Base-by-base conservation (phyloP, 1,140 invertebrate genomes). In the Halesus radiatus region DNA sequence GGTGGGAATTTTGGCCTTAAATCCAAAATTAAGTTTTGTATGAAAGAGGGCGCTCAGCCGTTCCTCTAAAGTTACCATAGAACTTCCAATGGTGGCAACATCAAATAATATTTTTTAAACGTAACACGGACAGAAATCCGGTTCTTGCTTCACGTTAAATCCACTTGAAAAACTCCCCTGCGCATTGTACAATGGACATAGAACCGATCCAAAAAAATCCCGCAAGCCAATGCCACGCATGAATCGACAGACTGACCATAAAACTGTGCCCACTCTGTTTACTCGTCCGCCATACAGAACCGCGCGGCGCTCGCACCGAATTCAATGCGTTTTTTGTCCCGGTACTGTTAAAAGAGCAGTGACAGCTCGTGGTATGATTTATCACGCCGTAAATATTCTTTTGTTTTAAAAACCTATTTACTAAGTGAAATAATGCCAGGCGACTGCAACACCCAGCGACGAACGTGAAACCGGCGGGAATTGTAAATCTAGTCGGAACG, bases 301-400 rank as follows among this genome's bases (percentile, higher is more conserved):
- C 5, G 20, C 62, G 58, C 29, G 52, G 5, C 22, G 58, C 22
- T 54, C 66, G 45, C 50, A 29, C 62, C 26, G 29, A 29, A 66
- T 29, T n/a, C 29, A 66, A 26, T 56, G 18, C 18, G 53, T 75
- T 75, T 80, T 80, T 76, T 76, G 60, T 75, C 29, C 58, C 20
- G 23, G 23, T n/a, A 26, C 62, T 66, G 62, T 26, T 32, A 80
- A 80, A 80, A 80, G 56, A 16, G 53, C 62, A 76, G 68, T 74
- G 74, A 76, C 74, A 54, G 66, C 53, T 54, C n/a, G 73, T 26
- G 23, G 3, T 37, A 60, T 80, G 79, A 80, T 80, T 80, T 80
- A 75, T 80, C 62, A 74, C 23, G 76, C 76, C 79, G 74, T 80
- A 80, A 80, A 80, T 80, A 76, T 76, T 76, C 73, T 80, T 80